Percentiles rank a stretch among this genome's conserved stretches.
Conservation (phyloP, 2,888 invertebrate species). For the Napeogenes inachia region DNA sequence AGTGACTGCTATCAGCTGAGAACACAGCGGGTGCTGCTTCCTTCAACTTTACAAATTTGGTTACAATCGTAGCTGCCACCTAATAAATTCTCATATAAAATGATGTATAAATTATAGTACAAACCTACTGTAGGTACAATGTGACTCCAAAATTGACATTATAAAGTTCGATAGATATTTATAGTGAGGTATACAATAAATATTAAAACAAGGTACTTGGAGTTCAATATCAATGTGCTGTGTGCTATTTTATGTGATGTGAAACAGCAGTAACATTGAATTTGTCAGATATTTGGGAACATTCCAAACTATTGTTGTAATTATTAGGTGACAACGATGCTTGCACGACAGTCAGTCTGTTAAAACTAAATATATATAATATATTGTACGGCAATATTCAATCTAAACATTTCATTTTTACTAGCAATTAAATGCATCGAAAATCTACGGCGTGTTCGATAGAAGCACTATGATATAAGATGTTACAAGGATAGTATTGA, state of each 20-base stretch:
- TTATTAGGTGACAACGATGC: slow-evolving; percentile 16
- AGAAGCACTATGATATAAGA: slow-evolving; percentile 1
- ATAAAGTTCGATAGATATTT: background rate
- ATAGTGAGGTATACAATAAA: background rate
- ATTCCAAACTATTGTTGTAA: background rate
- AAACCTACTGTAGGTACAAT: background rate
- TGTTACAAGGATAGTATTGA: slow-evolving; percentile 33
- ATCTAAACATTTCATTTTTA: background rate
- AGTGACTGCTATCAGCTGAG: background rate
- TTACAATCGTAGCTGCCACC: slow-evolving; percentile 5
- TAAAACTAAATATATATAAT: slow-evolving; percentile 2
- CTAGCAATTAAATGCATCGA: slow-evolving; percentile 2
- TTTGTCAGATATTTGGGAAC: too few species aligned
- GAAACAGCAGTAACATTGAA: too few species aligned
- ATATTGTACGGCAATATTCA: slow-evolving; percentile 2
- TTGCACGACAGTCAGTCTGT: background rate
- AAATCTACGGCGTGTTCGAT: slow-evolving; percentile 3
- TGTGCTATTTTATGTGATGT: too few species aligned
- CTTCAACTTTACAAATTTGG: background rate
- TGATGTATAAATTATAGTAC: background rate
- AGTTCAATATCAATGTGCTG: too few species aligned
- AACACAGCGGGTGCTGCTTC: background rate
- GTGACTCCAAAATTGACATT: background rate
- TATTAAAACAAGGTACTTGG: too few species aligned
- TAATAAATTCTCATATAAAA: slow-evolving; percentile 4